Percentiles rank a stretch among this genome's conserved stretches.
Conservation (phyloP, 2,797 vertebrate species). For the Pelochelys cantorii region DNA sequence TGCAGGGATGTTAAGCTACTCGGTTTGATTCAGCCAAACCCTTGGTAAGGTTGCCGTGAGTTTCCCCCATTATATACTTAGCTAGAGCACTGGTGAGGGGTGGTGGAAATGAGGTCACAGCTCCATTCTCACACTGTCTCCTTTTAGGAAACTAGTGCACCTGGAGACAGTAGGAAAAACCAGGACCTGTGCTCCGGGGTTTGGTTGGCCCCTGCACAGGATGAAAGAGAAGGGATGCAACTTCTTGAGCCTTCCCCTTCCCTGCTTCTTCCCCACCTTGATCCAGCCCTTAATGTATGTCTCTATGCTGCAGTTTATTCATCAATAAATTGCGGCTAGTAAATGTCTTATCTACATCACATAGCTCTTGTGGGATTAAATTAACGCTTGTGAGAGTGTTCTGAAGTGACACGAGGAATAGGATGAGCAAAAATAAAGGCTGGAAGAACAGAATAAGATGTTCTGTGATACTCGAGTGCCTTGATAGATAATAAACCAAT, state of each 20-base stretch:
- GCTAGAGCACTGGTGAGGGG: neutral
- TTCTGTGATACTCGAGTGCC: neutral
- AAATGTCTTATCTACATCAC: slow-evolving; percentile 29
- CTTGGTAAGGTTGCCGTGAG: neutral
- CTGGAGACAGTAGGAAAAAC: neutral
- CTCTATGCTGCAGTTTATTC: neutral
- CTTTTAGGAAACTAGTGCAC: neutral
- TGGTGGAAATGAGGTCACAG: neutral
- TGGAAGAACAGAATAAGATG: neutral
- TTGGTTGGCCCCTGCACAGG: neutral
- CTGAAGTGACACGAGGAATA: neutral
- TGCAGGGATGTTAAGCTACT: neutral
- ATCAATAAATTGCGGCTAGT: slow-evolving; percentile 6
- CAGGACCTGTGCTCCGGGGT: neutral
- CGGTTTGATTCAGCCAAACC: neutral
- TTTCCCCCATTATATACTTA: neutral
- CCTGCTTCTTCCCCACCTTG: neutral
- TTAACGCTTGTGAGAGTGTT: neutral
- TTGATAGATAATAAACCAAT: neutral
- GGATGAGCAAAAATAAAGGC: neutral
- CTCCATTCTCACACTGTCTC: neutral
- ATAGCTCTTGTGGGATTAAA: slow-evolving; percentile 10
- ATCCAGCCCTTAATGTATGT: neutral
- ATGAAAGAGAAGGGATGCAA: neutral
- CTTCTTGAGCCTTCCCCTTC: slow-evolving; percentile 13